These are phyloP conservation scores for Polydrusus pterygomalis DNA, from an alignment of 2,888 invertebrate genomes.

Conservation along the genomic window DNA sequence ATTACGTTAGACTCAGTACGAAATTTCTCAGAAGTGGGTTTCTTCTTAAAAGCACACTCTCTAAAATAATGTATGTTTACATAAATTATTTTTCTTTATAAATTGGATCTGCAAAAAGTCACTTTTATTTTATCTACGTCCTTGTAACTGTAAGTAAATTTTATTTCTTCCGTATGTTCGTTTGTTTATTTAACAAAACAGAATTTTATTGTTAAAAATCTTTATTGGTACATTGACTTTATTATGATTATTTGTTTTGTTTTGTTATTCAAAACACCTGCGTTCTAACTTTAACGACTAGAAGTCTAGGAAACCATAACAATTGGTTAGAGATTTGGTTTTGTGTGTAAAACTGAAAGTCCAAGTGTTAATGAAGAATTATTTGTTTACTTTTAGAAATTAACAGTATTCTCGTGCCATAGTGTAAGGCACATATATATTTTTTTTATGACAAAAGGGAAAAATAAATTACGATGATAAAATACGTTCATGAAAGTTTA, in stretches of 20 bases:
- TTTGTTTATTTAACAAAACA: too few relatives aligned
- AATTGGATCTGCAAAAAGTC: too few relatives aligned
- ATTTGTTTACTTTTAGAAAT: conserved; percentile 8
- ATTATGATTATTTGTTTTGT: conserved; percentile 1
- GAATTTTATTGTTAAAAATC: background rate
- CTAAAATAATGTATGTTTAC: too few relatives aligned
- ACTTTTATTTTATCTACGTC: too few relatives aligned
- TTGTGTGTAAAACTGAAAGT: conserved; percentile 6
- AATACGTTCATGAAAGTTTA: too few relatives aligned
- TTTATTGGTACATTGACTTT: background rate
- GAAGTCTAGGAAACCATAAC: conserved; percentile 19
- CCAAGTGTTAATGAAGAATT: conserved; percentile 9
- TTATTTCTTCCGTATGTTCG: too few relatives aligned
- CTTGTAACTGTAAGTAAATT: too few relatives aligned
- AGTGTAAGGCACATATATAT: background rate
- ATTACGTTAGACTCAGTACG: too few relatives aligned
- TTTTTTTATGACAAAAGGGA: background rate
- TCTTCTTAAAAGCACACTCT: too few relatives aligned
- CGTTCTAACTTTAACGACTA: conserved; percentile 1
- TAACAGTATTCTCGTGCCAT: conserved; percentile 1
- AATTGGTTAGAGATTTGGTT: background rate
- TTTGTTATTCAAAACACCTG: conserved; percentile 8
- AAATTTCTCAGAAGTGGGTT: too few relatives aligned
- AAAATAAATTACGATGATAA: background rate
- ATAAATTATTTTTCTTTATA: too few relatives aligned